These are phyloP conservation scores for Sarcophaga rosellei DNA, from an alignment of 2,888 invertebrate species.

Conservation along the genomic window DNA sequence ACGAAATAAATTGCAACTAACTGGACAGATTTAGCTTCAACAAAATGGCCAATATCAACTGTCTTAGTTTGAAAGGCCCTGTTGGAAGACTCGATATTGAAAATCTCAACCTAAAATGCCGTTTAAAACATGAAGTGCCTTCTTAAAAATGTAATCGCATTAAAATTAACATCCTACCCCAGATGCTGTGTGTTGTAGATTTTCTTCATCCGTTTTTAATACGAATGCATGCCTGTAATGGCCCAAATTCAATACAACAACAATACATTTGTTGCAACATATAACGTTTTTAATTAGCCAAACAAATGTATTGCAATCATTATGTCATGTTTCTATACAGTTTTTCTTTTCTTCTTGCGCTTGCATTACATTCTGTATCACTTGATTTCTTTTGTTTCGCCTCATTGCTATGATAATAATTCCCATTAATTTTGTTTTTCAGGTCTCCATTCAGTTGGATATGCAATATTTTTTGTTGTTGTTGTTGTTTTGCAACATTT, in stretches of 20 bases:
- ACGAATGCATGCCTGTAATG: too few species aligned
- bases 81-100: too few species aligned
- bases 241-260: not conserved
- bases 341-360: not conserved
- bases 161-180: too few species aligned
- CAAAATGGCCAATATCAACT: too few species aligned
- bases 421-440: slow-evolving; percentile 44
- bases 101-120: too few species aligned
- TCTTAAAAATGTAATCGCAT: too few species aligned
- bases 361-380: not conserved
- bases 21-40: too few species aligned
- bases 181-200: too few species aligned
- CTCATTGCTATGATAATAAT: slow-evolving; percentile 18
- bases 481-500: slow-evolving; percentile 40
- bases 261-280: slow-evolving; percentile 3
- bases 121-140: too few species aligned
- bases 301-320: slow-evolving; percentile 39
- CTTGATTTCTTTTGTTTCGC: not conserved
- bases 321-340: slow-evolving; percentile 27
- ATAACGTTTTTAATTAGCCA: slow-evolving; percentile 56
- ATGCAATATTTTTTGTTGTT: not conserved
- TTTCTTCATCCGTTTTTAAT: too few species aligned
- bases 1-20: too few species aligned
- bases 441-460: not conserved
- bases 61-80: too few species aligned